Evolutionary conservation across 2,797 vertebrate genomes (phyloP).

Genomic region (Anguilla marmorata): DNA sequence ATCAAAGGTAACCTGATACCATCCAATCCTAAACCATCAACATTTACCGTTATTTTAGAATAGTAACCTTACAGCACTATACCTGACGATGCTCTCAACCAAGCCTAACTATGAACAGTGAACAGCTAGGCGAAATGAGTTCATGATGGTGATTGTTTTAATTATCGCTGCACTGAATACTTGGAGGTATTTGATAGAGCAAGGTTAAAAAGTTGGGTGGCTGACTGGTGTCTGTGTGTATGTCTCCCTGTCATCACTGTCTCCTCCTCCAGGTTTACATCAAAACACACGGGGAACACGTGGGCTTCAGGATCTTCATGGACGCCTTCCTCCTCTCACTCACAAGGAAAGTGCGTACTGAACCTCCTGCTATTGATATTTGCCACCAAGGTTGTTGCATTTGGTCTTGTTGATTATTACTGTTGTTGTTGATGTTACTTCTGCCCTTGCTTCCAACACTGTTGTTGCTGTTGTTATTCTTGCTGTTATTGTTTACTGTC

Average conservation of each 20-base stretch:
- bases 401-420: neutral
- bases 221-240: neutral
- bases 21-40: neutral
- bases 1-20: neutral
- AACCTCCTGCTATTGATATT: neutral
- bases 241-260: neutral
- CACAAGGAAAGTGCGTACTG: slow-evolving; percentile 82
- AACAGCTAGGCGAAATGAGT: neutral
- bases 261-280: slow-evolving; percentile 80
- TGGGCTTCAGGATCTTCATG: slow-evolving; percentile 98
- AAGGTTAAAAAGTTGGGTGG: neutral
- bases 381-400: neutral
- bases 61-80: neutral
- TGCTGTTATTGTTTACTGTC: neutral
- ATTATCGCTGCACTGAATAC: neutral
- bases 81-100: too few species aligned
- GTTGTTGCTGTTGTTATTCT: neutral
- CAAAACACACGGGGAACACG: slow-evolving; percentile 90
- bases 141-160: neutral
- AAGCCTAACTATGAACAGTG: too few species aligned
- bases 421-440: neutral
- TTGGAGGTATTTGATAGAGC: neutral
- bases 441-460: neutral
- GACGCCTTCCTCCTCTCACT: slow-evolving; percentile 93
- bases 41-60: neutral